These are phyloP conservation scores for Echiichthys vipera DNA, from an alignment of 2,797 vertebrate genomes.

Conservation along the genomic window DNA sequence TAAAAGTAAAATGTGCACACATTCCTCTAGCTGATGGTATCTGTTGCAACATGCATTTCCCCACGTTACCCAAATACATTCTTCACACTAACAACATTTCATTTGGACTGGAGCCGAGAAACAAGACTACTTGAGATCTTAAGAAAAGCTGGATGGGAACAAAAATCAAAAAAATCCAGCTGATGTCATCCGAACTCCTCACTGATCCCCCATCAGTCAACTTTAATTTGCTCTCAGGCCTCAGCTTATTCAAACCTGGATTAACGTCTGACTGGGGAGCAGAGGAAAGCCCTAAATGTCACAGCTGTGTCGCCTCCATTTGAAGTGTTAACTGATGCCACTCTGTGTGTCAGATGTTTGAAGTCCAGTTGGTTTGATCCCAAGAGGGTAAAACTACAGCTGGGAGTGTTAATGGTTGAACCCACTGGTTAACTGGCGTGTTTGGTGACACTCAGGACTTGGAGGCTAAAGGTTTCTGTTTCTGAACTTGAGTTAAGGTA, in stretches of 20 bases:
- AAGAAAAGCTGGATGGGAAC: background rate
- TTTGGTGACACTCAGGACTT: background rate
- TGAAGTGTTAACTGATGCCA: conserved; percentile 37
- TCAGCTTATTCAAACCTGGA: conserved; percentile 35
- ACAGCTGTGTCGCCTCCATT: conserved; percentile 45
- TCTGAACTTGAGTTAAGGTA: conserved; percentile 2
- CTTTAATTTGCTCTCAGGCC: conserved; percentile 47
- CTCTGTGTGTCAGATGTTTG: background rate
- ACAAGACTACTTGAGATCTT: background rate
- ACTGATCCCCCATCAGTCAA: conserved; percentile 39
- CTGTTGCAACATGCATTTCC: background rate
- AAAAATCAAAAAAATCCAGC: background rate
- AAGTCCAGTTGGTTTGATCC: conserved; percentile 30
- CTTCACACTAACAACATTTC: conserved; percentile 10
- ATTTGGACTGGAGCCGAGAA: conserved; percentile 33
- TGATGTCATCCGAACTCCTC: conserved; percentile 29
- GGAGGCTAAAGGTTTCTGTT: background rate
- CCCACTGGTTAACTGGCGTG: background rate
- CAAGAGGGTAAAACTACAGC: conserved; percentile 10
- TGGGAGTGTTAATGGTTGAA: conserved; percentile 17
- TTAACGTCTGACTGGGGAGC: conserved; percentile 31
- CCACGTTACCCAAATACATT: background rate
- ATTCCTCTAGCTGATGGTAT: background rate
- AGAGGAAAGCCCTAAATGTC: background rate
- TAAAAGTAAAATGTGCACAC: background rate